phyloP scores from a whole-genome alignment of 2,888 invertebrate species.

The Drosophila flavopinicola region DNA sequence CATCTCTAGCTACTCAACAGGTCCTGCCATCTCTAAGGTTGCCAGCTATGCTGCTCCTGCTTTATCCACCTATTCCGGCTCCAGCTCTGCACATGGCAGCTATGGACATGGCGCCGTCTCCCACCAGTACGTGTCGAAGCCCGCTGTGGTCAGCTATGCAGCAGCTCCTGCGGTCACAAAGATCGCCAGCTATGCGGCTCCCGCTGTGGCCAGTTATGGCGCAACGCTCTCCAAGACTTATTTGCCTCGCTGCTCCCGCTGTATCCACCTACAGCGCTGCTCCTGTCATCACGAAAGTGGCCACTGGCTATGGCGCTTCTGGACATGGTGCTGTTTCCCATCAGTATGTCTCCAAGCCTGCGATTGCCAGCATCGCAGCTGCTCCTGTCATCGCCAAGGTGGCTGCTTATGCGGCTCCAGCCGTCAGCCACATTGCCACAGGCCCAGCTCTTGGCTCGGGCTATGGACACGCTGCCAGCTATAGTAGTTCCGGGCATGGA shows the following conservation, averaged over 20 bases:
- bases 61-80: constrained; percentile 51
- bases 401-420: constrained; percentile 50
- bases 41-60: constrained; percentile 49
- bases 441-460: constrained; percentile 44
- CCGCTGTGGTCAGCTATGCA: constrained; percentile 29
- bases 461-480: constrained; percentile 15
- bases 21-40: constrained; percentile 43
- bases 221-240: constrained; percentile 43
- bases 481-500: constrained; percentile 35
- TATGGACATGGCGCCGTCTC: constrained; percentile 25
- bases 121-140: constrained; percentile 41
- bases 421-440: constrained; percentile 65
- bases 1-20: constrained; percentile 52
- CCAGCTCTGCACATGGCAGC: constrained; percentile 31
- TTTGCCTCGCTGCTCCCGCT: constrained; percentile 41
- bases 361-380: constrained; percentile 42
- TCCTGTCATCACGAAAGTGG: constrained; percentile 41
- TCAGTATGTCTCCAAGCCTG: constrained; percentile 73
- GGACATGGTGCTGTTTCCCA: constrained; percentile 62
- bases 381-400: constrained; percentile 59
- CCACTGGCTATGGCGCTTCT: constrained; percentile 56
- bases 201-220: constrained; percentile 75
- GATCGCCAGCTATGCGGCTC: constrained; percentile 30
- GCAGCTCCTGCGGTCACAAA: constrained; percentile 33
- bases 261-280: too few species aligned